Conservation (phyloP, 1,140 invertebrate species). For the Saxidomus purpurata region DNA sequence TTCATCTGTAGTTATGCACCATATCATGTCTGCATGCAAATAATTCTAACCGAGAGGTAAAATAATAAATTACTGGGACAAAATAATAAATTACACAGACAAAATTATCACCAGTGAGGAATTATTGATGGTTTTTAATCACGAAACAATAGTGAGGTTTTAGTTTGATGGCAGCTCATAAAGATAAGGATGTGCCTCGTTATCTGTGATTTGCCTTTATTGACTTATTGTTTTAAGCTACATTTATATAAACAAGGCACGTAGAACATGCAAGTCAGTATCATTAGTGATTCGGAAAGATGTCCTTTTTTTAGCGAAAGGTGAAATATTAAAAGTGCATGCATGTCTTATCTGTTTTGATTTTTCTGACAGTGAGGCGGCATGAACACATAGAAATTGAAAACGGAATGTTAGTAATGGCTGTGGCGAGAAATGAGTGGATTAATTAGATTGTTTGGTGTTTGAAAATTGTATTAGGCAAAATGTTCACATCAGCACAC, state of each 20-base stretch:
- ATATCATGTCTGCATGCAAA: too few relatives aligned
- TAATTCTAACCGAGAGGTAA: too few relatives aligned
- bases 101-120: not conserved
- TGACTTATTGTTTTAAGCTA: slow-evolving; percentile 12
- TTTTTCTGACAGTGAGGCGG: too few relatives aligned
- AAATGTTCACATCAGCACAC: not conserved
- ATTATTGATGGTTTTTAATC: not conserved
- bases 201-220: slow-evolving; percentile 4
- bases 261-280: not conserved
- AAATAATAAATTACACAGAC: too few relatives aligned
- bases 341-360: not conserved
- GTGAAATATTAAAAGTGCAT: slow-evolving; percentile 2
- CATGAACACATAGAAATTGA: too few relatives aligned
- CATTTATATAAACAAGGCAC: not conserved
- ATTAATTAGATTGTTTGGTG: not conserved
- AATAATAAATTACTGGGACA: too few relatives aligned
- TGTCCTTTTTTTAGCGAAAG: not conserved
- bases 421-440: not conserved
- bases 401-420: too few relatives aligned
- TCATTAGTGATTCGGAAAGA: not conserved
- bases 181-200: not conserved
- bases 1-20: too few relatives aligned
- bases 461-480: not conserved
- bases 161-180: not conserved
- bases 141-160: not conserved